Conservation (phyloP, 2,113 vertebrate species). For the Scatophagus argus region DNA sequence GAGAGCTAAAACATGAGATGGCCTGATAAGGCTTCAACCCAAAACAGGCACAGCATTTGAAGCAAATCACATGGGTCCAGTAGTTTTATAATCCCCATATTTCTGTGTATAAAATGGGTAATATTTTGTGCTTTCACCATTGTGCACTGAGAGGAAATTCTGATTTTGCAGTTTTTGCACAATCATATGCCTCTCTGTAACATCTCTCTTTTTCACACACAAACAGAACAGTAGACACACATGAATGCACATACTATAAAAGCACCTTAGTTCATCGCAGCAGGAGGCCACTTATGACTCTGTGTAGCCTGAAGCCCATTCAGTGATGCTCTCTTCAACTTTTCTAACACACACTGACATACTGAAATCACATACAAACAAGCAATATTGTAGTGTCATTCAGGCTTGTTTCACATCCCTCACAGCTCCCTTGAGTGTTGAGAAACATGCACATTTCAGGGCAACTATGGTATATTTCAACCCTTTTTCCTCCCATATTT, state of each 20-base stretch:
- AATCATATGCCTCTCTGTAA: too few relatives aligned
- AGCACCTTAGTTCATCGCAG: slow-evolving; percentile 10
- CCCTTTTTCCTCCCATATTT: too few relatives aligned
- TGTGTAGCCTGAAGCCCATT: slow-evolving; percentile 2
- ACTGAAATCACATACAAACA: slow-evolving; percentile 25
- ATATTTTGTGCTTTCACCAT: neutral
- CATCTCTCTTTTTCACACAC: too few relatives aligned
- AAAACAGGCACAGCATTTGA: neutral
- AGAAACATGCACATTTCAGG: neutral
- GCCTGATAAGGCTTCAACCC: neutral
- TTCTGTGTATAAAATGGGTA: neutral
- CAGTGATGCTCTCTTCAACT: neutral
- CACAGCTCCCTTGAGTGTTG: neutral
- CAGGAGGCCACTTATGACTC: slow-evolving; percentile 7
- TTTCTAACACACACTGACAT: neutral
- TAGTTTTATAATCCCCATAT: neutral
- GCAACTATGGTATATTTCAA: too few relatives aligned
- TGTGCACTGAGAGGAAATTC: too few relatives aligned
- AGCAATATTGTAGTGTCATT: neutral
- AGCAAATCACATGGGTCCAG: neutral
- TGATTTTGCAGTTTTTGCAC: too few relatives aligned
- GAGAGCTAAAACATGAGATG: neutral
- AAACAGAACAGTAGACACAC: neutral
- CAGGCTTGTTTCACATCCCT: neutral
- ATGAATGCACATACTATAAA: slow-evolving; percentile 38